Evolutionary conservation across 1,140 invertebrate species (phyloP).

Genomic region (Macrobrachium rosenbergii): DNA sequence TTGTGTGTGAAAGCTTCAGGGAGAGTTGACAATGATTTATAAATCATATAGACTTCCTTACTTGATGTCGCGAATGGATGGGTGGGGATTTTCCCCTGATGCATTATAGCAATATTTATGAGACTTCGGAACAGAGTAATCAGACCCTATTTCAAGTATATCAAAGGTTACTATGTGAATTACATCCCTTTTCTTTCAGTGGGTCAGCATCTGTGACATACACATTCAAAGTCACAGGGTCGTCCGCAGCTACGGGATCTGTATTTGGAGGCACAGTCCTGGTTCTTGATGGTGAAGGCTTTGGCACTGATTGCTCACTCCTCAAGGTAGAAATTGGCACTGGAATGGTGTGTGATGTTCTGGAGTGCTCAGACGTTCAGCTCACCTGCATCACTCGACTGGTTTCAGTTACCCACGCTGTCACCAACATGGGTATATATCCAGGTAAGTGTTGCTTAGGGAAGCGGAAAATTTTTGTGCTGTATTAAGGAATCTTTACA

Average conservation of each 20-base stretch:
- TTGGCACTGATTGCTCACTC: slow-evolving; percentile 39
- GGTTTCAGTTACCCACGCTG: slow-evolving; percentile 7
- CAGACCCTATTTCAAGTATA: not conserved
- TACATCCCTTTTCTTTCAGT: not conserved
- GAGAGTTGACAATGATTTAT: no score
- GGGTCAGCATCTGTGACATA: not conserved
- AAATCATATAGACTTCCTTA: no score
- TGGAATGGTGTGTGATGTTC: slow-evolving; percentile 14
- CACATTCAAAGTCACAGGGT: slow-evolving; percentile 1
- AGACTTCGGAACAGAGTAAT: no score
- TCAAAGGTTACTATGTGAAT: no score
- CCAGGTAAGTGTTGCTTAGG: slow-evolving; percentile 1
- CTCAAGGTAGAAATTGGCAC: slow-evolving; percentile 29
- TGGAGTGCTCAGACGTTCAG: slow-evolving; percentile 18
- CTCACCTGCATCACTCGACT: slow-evolving; percentile 12
- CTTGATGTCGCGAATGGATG: no score
- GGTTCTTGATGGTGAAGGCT: slow-evolving; percentile 23
- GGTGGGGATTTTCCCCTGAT: no score
- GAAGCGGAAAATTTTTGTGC: no score
- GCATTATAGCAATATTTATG: no score
- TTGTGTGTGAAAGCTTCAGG: no score
- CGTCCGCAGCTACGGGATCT: slow-evolving; percentile 18
- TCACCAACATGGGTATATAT: slow-evolving; percentile 29
- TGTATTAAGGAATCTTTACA: no score
- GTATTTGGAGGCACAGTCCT: slow-evolving; percentile 30